Evolutionary conservation across 2,113 vertebrate genomes (phyloP), one percentile per base, ranked within the genome.

Genomic region (Collichthys lucidus): DNA sequence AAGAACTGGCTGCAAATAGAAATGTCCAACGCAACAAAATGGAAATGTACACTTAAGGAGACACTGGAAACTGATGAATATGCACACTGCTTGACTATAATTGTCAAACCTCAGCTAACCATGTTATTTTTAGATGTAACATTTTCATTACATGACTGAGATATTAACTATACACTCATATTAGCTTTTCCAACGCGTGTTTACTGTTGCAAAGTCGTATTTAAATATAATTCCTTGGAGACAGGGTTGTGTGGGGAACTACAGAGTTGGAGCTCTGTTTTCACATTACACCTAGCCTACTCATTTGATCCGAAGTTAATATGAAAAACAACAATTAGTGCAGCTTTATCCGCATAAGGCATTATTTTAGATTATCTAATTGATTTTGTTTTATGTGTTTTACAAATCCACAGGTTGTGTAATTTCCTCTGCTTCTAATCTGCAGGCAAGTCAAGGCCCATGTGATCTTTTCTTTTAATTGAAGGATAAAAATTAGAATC

Each of bases 321-420:
- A 50, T 73, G 26, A 52, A 29, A 35, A 57, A 65, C 42, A 64
- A 44, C 63, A 67, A 79, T 79, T 74, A 64, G 29, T 29, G 9
- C 40, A 29, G 22, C 26, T 77, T 73, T 70, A 65, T 77, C 79
- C 55, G 1, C 29, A 52, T 11, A 35, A 0, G 17, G 24, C 14
- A 17, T 61, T 75, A 42, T 79, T 73, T 49, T 11, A 60, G 42
- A 69, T 72, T n/a, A 44, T 71, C 10, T 47, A 20, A 17, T 56
- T 1, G 19, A 69, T 77, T 79, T 74, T 12, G 19, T 59, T 52
- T 57, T 1, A 20, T 26, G 9, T 68, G 50, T 62, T 79, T 68
- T 57, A 71, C 16, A 84, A 73, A 79, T 52, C 53, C 59, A 69
- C 17, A 50, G 47, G 57, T 79, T 85, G 3, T 64, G 26, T 57